These are phyloP conservation scores for Perodicticus potto DNA, from an alignment of 2,797 vertebrate genomes.

Conservation along the genomic window DNA sequence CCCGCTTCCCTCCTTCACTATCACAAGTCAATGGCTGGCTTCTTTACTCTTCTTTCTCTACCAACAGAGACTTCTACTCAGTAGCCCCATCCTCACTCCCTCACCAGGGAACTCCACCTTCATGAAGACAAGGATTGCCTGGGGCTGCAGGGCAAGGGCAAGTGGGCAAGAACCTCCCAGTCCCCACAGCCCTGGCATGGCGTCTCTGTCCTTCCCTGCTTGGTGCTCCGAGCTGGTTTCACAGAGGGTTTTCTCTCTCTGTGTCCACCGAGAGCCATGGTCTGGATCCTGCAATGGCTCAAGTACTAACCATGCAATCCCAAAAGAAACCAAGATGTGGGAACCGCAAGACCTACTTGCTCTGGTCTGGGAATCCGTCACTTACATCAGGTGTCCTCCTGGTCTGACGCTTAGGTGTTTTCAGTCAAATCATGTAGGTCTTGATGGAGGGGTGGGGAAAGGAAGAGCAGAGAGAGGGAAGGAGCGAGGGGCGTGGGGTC, in stretches of 20 bases:
- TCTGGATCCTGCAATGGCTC: neutral
- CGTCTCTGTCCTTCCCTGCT: too few species aligned
- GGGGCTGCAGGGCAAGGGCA: accelerated
- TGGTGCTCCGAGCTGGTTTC: neutral
- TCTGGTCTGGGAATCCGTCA: accelerated
- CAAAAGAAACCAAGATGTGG: neutral
- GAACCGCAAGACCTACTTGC: neutral
- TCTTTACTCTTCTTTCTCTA: neutral
- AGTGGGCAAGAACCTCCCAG: neutral
- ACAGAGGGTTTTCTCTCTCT: neutral
- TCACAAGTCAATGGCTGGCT: neutral
- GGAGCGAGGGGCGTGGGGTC: too few species aligned
- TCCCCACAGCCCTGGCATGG: too few species aligned
- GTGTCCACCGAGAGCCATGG: too few species aligned
- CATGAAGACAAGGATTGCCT: neutral
- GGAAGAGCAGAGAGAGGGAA: too few species aligned
- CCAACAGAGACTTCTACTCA: neutral
- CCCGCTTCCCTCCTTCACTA: neutral
- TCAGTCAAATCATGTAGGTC: neutral
- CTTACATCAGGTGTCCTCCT: accelerated
- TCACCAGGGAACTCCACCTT: neutral
- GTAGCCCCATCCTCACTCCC: neutral
- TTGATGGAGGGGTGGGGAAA: too few species aligned
- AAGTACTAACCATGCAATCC: neutral
- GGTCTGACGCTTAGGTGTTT: neutral